Conservation (phyloP, 2,888 invertebrate genomes). For the Drosophila trichaetosa region DNA sequence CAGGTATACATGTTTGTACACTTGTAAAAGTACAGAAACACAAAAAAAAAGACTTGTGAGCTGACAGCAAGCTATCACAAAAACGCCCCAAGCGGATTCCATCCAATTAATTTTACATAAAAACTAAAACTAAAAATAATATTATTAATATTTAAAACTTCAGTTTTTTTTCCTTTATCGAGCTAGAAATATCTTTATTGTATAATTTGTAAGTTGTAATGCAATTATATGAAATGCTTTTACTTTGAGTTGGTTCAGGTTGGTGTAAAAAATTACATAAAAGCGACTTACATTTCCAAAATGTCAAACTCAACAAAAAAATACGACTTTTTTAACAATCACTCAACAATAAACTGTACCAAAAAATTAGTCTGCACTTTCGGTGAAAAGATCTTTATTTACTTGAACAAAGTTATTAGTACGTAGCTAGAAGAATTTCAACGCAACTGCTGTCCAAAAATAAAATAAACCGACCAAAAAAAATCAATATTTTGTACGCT, state of each 20-base stretch:
- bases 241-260: too few relatives aligned
- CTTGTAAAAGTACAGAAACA: background rate
- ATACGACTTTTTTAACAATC: background rate
- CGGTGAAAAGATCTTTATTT: constrained; percentile 1
- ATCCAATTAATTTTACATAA: background rate
- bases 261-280: too few relatives aligned
- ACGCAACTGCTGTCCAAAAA: background rate
- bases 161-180: too few relatives aligned
- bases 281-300: background rate
- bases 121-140: background rate
- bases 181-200: background rate
- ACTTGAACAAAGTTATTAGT: constrained; percentile 24
- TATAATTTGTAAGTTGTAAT: background rate
- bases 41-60: constrained; percentile 43
- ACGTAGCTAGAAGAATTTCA: background rate
- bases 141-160: background rate
- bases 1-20: constrained; percentile 4
- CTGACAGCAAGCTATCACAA: constrained; percentile 28
- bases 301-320: background rate
- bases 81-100: background rate
- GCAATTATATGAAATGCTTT: too few relatives aligned
- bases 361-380: background rate
- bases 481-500: constrained; percentile 53
- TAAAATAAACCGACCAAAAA: constrained; percentile 13
- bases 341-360: background rate